Evolutionary conservation across 2,797 vertebrate genomes (phyloP), one percentile per base, ranked within the genome.

Genomic region (Cynodonichthys magdalenae): DNA sequence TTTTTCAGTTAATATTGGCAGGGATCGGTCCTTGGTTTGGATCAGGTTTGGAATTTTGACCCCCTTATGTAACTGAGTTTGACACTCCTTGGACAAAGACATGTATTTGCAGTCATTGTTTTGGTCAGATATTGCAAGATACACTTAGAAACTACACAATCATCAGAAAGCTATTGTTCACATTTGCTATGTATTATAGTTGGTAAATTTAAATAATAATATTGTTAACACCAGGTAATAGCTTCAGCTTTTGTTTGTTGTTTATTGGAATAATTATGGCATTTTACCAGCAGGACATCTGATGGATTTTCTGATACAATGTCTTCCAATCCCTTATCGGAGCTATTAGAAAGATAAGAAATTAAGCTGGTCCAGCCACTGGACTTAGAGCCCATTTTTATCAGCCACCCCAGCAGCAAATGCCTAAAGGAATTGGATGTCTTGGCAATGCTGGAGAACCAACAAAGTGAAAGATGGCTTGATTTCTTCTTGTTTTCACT

Each of bases 381-480:
- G 77, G 87, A 89, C 67, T 89, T 85, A 82, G 75, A 66, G 76
- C 74, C 73, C 71, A 71, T 84, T 85, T 87, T 81, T 85, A 88
- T 90, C 88, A 88, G 81, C 79, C 15, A 67, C 58, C 69, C 81
- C 76, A 57, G 84, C 86, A 84, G 84, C 73, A 64, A 72, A 75
- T 74, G 84, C 87, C 89, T 88, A 87, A 88, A 81, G 89, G 87
- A 91, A 90, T 90, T 92, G 89, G 81, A 89, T 76, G 85, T 86
- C 78, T 87, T 79, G 71, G 83, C 83, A 75, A 66, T 74, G 78
- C 80, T 91, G 86, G 88, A 91, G 82, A 85, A 47, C 82, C 82
- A 87, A 90, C 86, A 91, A 89, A 91, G 88, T 86, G 54, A 81
- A 90, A 90, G 90, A 88, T 88, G 88, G 90, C 89, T 87, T 48